These are phyloP conservation scores for Ornithoptera alexandrae DNA, from an alignment of 2,888 invertebrate species.

Conservation along the genomic window DNA sequence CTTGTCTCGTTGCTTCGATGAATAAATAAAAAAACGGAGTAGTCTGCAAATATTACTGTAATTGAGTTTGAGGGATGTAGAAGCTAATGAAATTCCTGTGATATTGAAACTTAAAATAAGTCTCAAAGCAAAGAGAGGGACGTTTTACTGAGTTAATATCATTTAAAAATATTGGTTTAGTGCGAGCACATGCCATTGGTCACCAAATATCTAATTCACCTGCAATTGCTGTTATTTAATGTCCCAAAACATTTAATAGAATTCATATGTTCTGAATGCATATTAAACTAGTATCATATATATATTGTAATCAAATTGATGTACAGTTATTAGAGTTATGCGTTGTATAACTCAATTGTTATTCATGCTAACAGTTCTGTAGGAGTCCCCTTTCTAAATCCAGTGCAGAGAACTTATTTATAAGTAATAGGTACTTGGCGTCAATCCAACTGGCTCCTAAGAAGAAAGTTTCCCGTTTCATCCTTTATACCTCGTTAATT, in stretches of 20 bases:
- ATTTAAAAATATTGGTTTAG: no score
- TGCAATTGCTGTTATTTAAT: no score
- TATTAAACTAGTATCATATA: no score
- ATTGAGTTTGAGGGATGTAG: not conserved
- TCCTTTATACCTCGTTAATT: slow-evolving; percentile 21
- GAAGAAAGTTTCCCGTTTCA: slow-evolving; percentile 19
- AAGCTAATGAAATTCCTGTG: not conserved
- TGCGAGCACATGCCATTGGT: no score
- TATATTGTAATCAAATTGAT: no score
- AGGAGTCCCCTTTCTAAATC: slow-evolving; percentile 11
- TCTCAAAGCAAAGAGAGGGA: not conserved
- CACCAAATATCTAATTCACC: no score
- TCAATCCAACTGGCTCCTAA: slow-evolving; percentile 18
- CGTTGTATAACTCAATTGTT: slow-evolving; percentile 3
- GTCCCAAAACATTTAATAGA: no score
- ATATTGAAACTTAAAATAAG: not conserved
- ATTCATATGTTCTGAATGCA: no score
- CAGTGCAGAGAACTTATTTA: slow-evolving; percentile 15
- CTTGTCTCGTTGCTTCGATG: no score
- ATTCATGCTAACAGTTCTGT: slow-evolving; percentile 13
- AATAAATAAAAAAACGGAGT: no score
- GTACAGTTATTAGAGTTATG: not conserved
- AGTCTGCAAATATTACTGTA: not conserved
- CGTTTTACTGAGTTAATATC: not conserved
- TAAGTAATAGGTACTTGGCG: slow-evolving; percentile 20